Evolutionary conservation across 2,113 vertebrate species (phyloP).

Genomic region (Chaetodon trifascialis): DNA sequence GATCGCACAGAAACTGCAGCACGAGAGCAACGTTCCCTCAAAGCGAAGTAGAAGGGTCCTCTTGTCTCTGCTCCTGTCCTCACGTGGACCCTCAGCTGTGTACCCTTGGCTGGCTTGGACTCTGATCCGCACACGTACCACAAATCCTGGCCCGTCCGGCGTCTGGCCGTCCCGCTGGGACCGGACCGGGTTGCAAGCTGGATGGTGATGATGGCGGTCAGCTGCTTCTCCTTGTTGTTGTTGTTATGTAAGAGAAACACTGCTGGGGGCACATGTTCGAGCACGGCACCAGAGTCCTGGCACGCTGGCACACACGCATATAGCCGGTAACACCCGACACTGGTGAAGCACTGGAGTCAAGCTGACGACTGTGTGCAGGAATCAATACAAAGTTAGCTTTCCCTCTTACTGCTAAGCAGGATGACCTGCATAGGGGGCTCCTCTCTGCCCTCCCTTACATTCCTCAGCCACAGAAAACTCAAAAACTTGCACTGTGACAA

Average conservation of each 20-base stretch:
- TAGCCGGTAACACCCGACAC: constrained; percentile 23
- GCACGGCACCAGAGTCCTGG: constrained; percentile 24
- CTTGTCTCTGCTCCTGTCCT: not conserved
- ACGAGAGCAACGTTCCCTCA: not conserved
- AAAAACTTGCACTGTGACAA: constrained; percentile 8
- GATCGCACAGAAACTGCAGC: not conserved
- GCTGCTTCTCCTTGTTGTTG: constrained; percentile 62
- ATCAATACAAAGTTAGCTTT: constrained; percentile 31
- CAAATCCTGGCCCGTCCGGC: constrained; percentile 20
- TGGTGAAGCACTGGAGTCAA: not conserved
- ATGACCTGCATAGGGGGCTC: constrained; percentile 24
- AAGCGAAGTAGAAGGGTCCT: constrained; percentile 5
- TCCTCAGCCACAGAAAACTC: constrained; percentile 18
- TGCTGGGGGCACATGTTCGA: constrained; percentile 42
- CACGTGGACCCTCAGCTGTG: constrained; percentile 25
- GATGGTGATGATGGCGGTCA: constrained; percentile 48
- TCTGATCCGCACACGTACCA: constrained; percentile 10
- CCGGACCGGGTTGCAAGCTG: constrained; percentile 8
- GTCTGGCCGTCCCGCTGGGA: constrained; percentile 50
- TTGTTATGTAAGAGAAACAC: constrained; percentile 63
- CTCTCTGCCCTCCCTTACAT: not conserved
- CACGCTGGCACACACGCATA: constrained; percentile 16
- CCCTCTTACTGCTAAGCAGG: not conserved
- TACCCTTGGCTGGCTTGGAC: constrained; percentile 3
- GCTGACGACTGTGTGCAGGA: constrained; percentile 2